A percentile compares a stretch with the other conserved stretches of the same genome.
Evolutionary conservation across 2,113 vertebrate genomes (phyloP).

Genomic region (Diphyllodes magnificus): DNA sequence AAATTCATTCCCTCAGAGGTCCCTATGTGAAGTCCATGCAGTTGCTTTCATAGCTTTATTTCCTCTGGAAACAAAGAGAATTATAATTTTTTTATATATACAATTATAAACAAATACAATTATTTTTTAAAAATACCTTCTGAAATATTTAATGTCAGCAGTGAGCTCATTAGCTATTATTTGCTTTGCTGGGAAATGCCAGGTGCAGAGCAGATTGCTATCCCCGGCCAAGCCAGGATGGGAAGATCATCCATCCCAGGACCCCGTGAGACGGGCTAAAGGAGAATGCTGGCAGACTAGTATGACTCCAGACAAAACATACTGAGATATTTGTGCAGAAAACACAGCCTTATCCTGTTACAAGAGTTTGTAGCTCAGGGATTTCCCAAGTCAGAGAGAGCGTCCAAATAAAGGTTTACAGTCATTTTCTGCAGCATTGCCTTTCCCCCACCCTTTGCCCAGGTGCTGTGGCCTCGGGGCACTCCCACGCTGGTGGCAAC

Average conservation of each 20-base stretch:
- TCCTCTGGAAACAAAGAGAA: neutral
- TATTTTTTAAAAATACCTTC: neutral
- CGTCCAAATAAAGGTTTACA: neutral
- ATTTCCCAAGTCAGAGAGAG: neutral
- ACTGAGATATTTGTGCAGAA: neutral
- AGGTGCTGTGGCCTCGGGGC: neutral
- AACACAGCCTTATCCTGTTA: neutral
- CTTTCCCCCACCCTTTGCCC: neutral
- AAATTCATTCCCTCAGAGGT: neutral
- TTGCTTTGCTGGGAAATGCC: neutral
- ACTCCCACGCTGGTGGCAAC: neutral
- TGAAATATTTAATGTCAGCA: neutral
- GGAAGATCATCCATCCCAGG: neutral
- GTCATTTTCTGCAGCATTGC: neutral
- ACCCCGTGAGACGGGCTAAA: neutral
- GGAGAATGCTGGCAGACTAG: neutral
- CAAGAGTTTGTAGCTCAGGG: neutral
- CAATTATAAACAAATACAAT: neutral
- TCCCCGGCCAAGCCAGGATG: neutral
- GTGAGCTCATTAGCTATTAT: neutral
- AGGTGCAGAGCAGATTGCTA: neutral
- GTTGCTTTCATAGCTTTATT: neutral
- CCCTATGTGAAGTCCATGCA: neutral
- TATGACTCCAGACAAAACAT: neutral
- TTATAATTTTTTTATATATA: neutral